A percentile compares a stretch with the other conserved stretches of the same genome.
Conservation (phyloP, 2,888 invertebrate species). For the Rhagonycha lutea region DNA sequence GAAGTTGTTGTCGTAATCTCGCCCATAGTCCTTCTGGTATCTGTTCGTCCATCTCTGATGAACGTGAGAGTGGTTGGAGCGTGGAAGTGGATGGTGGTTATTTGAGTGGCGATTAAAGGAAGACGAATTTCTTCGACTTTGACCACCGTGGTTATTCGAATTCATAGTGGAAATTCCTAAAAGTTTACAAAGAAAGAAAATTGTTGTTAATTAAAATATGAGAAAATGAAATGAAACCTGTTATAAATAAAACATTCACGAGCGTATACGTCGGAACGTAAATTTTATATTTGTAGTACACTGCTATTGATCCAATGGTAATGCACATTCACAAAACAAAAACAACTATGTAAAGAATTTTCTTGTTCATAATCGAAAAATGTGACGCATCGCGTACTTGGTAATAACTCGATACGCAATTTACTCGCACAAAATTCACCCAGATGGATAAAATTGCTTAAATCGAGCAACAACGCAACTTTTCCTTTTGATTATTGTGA, state of each 20-base stretch:
- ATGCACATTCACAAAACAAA: constrained; percentile 42
- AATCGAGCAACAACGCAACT: constrained; percentile 17
- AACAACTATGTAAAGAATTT: constrained; percentile 32
- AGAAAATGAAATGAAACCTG: constrained; percentile 24
- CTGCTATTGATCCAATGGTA: constrained; percentile 52
- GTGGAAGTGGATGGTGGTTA: constrained; percentile 48
- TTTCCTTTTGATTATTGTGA: constrained; percentile 42
- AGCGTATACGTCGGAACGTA: constrained; percentile 49
- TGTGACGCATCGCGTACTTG: not conserved
- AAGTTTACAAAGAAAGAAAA: constrained; percentile 12
- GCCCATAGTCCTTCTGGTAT: constrained; percentile 53
- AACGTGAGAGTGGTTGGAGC: constrained; percentile 49
- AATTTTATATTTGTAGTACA: constrained; percentile 48
- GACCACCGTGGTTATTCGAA: constrained; percentile 54
- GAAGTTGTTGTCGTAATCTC: constrained; percentile 53
- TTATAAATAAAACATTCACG: constrained; percentile 39
- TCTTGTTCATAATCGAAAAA: constrained; percentile 11
- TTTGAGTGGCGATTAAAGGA: constrained; percentile 52
- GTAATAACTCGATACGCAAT: not conserved
- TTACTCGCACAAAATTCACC: not conserved
- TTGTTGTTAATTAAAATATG: not conserved
- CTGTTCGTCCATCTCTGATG: constrained; percentile 54
- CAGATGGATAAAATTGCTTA: constrained; percentile 18
- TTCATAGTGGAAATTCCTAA: constrained; percentile 45
- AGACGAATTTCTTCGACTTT: constrained; percentile 51